A percentile compares a stretch with the other conserved stretches of the same genome.
These are phyloP conservation scores for Tetraneura akinire DNA, from an alignment of 1,140 invertebrate species.

Conservation along the genomic window DNA sequence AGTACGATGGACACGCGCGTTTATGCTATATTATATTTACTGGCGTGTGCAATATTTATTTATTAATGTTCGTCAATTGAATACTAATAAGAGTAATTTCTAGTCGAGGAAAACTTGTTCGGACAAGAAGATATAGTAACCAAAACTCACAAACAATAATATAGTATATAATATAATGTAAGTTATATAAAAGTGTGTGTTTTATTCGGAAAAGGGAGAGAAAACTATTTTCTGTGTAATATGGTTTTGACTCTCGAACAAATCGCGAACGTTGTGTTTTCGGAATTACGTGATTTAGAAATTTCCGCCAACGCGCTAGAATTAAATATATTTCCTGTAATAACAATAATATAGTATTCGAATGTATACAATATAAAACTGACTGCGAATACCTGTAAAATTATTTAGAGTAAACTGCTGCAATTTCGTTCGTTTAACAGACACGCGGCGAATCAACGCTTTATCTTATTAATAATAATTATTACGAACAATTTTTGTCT, in stretches of 20 bases:
- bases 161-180: no score
- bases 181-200: constrained; percentile 1
- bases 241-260: background rate
- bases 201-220: background rate
- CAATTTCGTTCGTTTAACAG: background rate
- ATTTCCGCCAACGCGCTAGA: background rate
- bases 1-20: no score
- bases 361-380: no score
- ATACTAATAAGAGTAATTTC: background rate
- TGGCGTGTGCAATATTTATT: no score
- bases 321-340: background rate
- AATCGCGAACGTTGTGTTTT: constrained; percentile 7
- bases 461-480: background rate
- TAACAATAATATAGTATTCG: no score
- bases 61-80: constrained; percentile 15
- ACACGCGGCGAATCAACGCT: background rate
- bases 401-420: background rate
- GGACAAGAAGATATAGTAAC: background rate
- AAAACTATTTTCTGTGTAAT: constrained; percentile 20
- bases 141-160: background rate
- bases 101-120: no score
- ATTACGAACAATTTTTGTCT: background rate
- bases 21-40: no score
- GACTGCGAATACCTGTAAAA: background rate
- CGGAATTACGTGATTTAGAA: constrained; percentile 13